Base-by-base conservation (phyloP, 1,140 invertebrate species). In the Bombus consobrinus region DNA sequence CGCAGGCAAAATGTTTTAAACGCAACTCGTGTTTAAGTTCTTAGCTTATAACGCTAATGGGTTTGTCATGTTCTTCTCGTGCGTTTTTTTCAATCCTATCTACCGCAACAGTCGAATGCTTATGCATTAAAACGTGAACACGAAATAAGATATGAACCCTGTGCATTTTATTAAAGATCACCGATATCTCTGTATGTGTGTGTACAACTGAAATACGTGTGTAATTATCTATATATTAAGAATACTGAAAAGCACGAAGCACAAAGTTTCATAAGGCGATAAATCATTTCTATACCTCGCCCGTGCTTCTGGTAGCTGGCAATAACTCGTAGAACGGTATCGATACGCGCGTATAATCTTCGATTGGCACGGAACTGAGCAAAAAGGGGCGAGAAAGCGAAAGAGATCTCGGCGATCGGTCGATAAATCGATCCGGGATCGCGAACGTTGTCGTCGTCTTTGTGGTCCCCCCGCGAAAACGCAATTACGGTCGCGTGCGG, bases 401-500 rank as follows among this genome's bases (percentile, higher is more conserved):
- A 57, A 74, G 77, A 90, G 89, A 93, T 92, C 89, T 87, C 81
- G 89, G 88, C 90, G 91, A 93, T 91, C 73, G 88, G 12, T 68
- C 86, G 88, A 89, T 87, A 89, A 89, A 89, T 87, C 88, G 89
- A 84, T 89, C 79, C 5, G 25, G 39, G 8, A 32, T 62, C 57
- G 37, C 57, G 39, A 64, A 64, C 81, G 71, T 76, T 41, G 83
- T 71, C 43, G 59, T 81, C 68, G 75, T 78, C 88, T 62, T 62
- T 62, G 59, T n/a, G 28, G 28, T n/a, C 88, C 91, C 89, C 89
- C 86, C 89, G 90, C 87, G 89, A 92, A 92, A 93, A 88, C 89
- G 92, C 93, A 93, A 93, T 93, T 93, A 93, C 91, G 83, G 85
- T 88, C 88, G 88, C 89, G 92, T 81, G 89, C 84, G 86, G 91